Conservation (phyloP, 2,888 invertebrate species). For the Limnephilus auricula region DNA sequence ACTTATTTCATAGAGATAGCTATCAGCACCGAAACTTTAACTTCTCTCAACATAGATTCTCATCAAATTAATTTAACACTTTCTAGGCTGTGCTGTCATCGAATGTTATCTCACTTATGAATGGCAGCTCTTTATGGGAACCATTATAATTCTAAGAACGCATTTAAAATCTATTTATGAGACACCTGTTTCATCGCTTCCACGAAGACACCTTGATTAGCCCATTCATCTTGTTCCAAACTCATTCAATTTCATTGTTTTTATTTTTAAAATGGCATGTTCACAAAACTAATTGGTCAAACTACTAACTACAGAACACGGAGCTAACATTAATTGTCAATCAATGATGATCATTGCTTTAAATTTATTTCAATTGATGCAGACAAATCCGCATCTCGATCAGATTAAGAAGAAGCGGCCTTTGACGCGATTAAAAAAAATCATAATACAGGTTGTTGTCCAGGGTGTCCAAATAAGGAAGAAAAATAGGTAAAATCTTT, state of each 20-base stretch:
- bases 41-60: not conserved
- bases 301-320: not conserved
- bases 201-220: not conserved
- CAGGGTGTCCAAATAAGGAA: no score
- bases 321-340: not conserved
- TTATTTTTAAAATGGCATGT: not conserved
- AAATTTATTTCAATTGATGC: not conserved
- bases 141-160: not conserved
- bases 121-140: not conserved
- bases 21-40: not conserved
- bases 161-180: constrained; percentile 1
- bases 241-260: not conserved
- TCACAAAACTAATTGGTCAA: not conserved
- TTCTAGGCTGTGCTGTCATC: not conserved
- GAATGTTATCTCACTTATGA: not conserved
- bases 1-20: not conserved
- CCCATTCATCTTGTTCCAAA: not conserved
- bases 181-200: not conserved
- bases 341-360: not conserved
- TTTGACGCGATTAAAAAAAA: not conserved
- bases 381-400: not conserved
- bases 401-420: not conserved
- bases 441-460: no score
- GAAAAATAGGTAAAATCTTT: no score
- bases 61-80: not conserved